Conservation (phyloP, 2,113 vertebrate species). For the Salvelinus namaycush region DNA sequence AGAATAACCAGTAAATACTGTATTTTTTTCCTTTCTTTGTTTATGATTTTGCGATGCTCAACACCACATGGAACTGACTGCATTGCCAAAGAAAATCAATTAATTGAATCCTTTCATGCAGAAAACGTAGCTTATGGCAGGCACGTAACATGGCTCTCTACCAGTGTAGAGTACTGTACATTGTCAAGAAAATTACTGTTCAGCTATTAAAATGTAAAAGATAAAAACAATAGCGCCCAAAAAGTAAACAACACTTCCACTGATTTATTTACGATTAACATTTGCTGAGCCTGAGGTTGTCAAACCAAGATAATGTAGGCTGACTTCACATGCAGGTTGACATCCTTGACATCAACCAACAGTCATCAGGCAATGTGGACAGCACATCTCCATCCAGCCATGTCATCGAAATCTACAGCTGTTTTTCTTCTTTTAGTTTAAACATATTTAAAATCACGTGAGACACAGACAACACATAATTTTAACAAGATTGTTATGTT, state of each 20-base stretch:
- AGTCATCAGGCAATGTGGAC: not conserved
- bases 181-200: not conserved
- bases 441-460: slow-evolving; percentile 43
- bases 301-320: not conserved
- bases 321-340: not conserved
- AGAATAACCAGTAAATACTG: too few species aligned
- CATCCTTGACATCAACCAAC: not conserved
- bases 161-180: not conserved
- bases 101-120: slow-evolving; percentile 52
- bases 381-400: not conserved
- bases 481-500: slow-evolving; percentile 27
- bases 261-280: not conserved
- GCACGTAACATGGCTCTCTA: not conserved
- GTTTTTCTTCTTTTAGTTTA: not conserved
- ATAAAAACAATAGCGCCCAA: not conserved
- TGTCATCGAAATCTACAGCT: slow-evolving; percentile 7
- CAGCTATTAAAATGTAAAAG: not conserved
- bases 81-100: slow-evolving; percentile 69
- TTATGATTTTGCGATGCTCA: not conserved
- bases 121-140: not conserved
- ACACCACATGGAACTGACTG: slow-evolving; percentile 68
- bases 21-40: not conserved
- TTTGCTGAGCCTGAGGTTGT: not conserved
- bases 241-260: not conserved
- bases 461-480: slow-evolving; percentile 34